Evolutionary conservation across 2,888 invertebrate genomes (phyloP).

Genomic region (Drosophila sordidula): DNA sequence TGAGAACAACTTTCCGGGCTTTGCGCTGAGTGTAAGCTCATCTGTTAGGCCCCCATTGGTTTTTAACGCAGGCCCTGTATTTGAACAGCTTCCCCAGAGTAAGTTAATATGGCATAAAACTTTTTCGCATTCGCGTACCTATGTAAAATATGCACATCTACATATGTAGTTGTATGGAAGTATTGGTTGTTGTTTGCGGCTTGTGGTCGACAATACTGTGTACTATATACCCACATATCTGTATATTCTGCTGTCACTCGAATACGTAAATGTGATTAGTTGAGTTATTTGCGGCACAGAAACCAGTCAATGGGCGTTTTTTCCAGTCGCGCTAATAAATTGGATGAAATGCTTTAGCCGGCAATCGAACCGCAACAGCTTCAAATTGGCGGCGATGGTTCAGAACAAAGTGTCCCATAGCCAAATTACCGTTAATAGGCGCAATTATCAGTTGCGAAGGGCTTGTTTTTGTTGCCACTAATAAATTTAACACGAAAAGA

Average conservation of each 20-base stretch:
- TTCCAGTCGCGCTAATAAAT: constrained; percentile 13
- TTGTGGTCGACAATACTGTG: constrained; percentile 16
- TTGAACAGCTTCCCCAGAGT: constrained; percentile 59
- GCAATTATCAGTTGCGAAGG: constrained; percentile 53
- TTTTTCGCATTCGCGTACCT: not conserved
- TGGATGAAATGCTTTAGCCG: constrained; percentile 11
- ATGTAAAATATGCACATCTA: not conserved
- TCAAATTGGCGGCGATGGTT: constrained; percentile 28
- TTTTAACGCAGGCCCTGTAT: constrained; percentile 33
- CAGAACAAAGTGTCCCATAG: constrained; percentile 4
- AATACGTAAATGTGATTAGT: constrained; percentile 29
- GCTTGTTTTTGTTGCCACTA: constrained; percentile 32
- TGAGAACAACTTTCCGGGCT: too few relatives aligned
- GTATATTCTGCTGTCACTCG: not conserved
- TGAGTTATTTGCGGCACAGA: constrained; percentile 11
- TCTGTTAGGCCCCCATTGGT: not conserved
- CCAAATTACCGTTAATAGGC: constrained; percentile 17
- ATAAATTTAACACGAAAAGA: constrained; percentile 69
- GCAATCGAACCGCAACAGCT: not conserved
- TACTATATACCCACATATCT: not conserved
- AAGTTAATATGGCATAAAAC: constrained; percentile 52
- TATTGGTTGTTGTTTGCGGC: constrained; percentile 16
- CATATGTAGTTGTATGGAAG: not conserved
- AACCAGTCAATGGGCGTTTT: constrained; percentile 36
- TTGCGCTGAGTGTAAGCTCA: not conserved